These are phyloP conservation scores for Aplysina aerophoba DNA, from an alignment of 37 sponge, comb jelly and placozoan genomes.

Conservation along the genomic window DNA sequence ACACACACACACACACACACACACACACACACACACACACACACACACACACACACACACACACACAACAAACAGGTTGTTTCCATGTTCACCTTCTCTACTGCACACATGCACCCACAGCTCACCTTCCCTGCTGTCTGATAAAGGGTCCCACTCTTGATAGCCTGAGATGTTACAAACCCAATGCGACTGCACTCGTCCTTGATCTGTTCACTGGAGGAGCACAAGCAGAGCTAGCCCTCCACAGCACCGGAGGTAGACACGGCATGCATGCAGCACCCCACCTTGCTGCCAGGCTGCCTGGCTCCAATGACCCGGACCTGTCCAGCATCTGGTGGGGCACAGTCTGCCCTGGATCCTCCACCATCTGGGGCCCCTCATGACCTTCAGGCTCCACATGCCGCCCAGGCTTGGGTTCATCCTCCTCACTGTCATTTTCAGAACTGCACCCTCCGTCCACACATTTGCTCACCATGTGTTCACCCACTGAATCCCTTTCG, in stretches of 20 bases:
- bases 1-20: too few relatives aligned
- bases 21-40: too few relatives aligned
- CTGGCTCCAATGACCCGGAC: not conserved
- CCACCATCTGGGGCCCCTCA: not conserved
- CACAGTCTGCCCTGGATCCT: not conserved
- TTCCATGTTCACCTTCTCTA: not conserved
- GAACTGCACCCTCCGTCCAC: too few relatives aligned
- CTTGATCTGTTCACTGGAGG: too few relatives aligned
- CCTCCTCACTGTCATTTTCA: constrained; percentile 10
- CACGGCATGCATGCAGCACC: not conserved
- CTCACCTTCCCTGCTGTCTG: constrained; percentile 7
- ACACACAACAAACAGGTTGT: not conserved
- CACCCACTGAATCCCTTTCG: not conserved
- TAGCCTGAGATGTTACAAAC: not conserved
- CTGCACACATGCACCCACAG: not conserved
- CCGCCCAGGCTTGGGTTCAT: not conserved
- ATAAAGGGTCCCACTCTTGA: not conserved
- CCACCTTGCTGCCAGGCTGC: not conserved
- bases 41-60: too few relatives aligned
- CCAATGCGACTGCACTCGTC: too few relatives aligned
- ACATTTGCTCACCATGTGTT: not conserved
- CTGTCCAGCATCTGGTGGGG: not conserved
- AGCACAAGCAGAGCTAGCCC: not conserved
- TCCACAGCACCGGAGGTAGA: not conserved
- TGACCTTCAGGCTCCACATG: not conserved